phyloP scores from a whole-genome alignment of 2,113 vertebrate species.

The Phalacrocorax carbo region DNA sequence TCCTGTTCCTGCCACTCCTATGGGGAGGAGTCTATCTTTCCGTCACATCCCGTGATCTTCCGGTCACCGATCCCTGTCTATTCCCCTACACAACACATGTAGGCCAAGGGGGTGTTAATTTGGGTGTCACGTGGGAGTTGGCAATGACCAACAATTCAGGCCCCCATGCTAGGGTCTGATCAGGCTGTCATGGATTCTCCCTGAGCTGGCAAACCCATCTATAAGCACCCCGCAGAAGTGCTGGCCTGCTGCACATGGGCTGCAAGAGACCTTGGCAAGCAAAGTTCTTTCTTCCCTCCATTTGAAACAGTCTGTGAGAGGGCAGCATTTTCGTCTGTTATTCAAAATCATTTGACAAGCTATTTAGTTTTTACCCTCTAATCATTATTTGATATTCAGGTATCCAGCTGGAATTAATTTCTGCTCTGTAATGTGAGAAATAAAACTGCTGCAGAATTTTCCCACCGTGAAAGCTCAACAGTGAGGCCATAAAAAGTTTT shows the following conservation, averaged over 20 bases:
- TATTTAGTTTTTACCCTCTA: neutral
- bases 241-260: neutral
- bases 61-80: too few species aligned
- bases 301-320: neutral
- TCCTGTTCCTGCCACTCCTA: too few species aligned
- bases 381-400: neutral
- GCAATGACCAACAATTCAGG: neutral
- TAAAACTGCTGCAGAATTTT: neutral
- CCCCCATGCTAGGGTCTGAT: too few species aligned
- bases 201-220: neutral
- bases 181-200: fast-evolving
- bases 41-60: too few species aligned
- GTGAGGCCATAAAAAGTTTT: neutral
- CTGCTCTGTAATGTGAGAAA: neutral
- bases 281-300: neutral
- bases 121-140: neutral
- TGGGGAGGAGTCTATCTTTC: too few species aligned
- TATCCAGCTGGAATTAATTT: neutral
- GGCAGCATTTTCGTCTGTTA: neutral
- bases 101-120: neutral
- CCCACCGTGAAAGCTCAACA: neutral
- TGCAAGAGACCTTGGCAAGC: neutral
- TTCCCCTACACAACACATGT: neutral
- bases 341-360: neutral
- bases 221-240: neutral